Evolutionary conservation across 2,888 invertebrate species (phyloP), one percentile per base, ranked within the genome.

Genomic region (Scaptomyza polygonia): DNA sequence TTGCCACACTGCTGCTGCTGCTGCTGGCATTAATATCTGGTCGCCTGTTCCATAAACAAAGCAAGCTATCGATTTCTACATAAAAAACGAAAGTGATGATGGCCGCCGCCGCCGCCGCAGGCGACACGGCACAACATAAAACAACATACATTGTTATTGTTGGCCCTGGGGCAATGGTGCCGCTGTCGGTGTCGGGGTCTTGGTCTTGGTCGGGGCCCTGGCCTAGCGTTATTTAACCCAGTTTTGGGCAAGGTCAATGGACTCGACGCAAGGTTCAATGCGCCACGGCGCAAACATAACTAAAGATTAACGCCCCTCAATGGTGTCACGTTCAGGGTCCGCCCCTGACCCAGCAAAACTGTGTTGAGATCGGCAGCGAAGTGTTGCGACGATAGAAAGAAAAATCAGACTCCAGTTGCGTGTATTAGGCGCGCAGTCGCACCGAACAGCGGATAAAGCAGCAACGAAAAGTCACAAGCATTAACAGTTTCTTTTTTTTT

Each of bases 61-160:
- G 82, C 77, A 76, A 71, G 84, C 86, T 89, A 84, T 89, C 89
- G 89, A 89, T 90, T 89, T 89, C 89, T 89, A 88, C 88, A 83
- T 86, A 80, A 86, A 88, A 88, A 89, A 77, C 84, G 89, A 89
- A 88, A 88, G 89, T 88, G 84, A 77, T 55, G 73, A 25, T 21
- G 42, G 42, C 21, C 42, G 43, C 42, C 66, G n/a, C n/a, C n/a
- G n/a, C n/a, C n/a, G n/a, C n/a, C n/a, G n/a, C n/a, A n/a, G n/a
- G n/a, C n/a, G 25, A 43, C 8, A 3, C 29, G 11, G 6, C n/a
- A 18, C 36, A 39, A 7, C 36, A 25, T 25, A 25, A 25, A 25
- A 25, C 25, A 25, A 7, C 7, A 21, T 12, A 75, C 57, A 36
- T 27, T 39, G n/a, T n/a, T 53, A 29, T 55, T 30, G 56, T 45